phyloP scores from a whole-genome alignment of 2,888 invertebrate species.

The Cyaniris semiargus region DNA sequence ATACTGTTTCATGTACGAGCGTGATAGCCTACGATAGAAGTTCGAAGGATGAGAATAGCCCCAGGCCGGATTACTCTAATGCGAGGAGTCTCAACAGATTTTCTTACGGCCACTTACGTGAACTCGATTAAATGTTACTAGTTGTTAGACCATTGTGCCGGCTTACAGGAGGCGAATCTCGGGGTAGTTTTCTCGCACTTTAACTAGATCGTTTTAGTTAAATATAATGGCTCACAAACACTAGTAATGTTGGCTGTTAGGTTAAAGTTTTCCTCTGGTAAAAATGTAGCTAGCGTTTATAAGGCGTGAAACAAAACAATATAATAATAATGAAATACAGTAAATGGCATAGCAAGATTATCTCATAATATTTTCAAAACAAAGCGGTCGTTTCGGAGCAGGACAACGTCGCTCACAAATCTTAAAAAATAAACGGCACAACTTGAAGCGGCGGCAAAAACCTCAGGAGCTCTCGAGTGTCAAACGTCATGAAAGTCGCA shows the following conservation, averaged over 20 bases:
- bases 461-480: conserved; percentile 18
- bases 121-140: conserved; percentile 22
- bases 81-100: conserved; percentile 15
- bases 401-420: not conserved
- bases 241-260: not conserved
- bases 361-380: not conserved
- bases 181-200: not conserved
- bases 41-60: not conserved
- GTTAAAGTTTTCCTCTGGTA: not conserved
- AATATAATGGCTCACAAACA: not conserved
- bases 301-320: not conserved
- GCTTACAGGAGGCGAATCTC: not conserved
- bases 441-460: not conserved
- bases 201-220: conserved; percentile 1
- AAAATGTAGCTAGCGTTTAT: not conserved
- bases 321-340: not conserved
- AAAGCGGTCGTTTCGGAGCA: not conserved
- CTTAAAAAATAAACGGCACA: conserved; percentile 12
- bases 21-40: not conserved
- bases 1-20: not conserved
- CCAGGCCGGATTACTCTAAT: conserved; percentile 10
- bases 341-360: not conserved
- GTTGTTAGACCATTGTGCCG: conserved; percentile 8
- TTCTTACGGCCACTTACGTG: conserved; percentile 16
- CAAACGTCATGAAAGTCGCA: conserved; percentile 3